Evolutionary conservation across 2,113 vertebrate genomes (phyloP).

Genomic region (Lophotis ruficrista): DNA sequence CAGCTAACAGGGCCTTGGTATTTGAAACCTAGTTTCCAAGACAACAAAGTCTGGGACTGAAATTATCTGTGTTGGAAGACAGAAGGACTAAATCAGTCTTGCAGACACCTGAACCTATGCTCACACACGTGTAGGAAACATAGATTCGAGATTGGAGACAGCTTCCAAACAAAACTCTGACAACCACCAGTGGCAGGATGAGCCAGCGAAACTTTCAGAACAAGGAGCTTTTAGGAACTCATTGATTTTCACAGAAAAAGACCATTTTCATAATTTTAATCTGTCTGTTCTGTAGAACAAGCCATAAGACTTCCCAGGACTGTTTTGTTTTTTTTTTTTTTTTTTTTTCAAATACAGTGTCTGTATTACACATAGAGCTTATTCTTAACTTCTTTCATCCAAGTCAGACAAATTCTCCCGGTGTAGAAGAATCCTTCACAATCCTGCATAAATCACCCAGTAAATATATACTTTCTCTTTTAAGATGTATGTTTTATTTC

Average conservation of each 20-base stretch:
- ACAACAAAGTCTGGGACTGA: neutral
- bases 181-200: neutral
- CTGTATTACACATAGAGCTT: neutral
- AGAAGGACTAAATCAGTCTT: neutral
- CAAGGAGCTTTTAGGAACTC: neutral
- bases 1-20: neutral
- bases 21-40: conserved; percentile 43
- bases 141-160: neutral
- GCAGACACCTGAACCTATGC: neutral
- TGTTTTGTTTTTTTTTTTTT: too few relatives aligned
- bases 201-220: neutral
- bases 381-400: neutral
- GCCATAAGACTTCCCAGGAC: neutral
- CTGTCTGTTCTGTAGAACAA: neutral
- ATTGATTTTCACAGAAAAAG: neutral
- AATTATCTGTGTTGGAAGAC: neutral
- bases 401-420: neutral
- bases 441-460: neutral
- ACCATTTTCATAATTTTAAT: neutral
- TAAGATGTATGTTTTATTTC: neutral
- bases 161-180: neutral
- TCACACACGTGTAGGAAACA: neutral
- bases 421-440: neutral
- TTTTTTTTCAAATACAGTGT: neutral
- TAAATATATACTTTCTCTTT: neutral